Evolutionary conservation across 2,888 invertebrate species (phyloP).

Genomic region (Stegana nigrithorax): DNA sequence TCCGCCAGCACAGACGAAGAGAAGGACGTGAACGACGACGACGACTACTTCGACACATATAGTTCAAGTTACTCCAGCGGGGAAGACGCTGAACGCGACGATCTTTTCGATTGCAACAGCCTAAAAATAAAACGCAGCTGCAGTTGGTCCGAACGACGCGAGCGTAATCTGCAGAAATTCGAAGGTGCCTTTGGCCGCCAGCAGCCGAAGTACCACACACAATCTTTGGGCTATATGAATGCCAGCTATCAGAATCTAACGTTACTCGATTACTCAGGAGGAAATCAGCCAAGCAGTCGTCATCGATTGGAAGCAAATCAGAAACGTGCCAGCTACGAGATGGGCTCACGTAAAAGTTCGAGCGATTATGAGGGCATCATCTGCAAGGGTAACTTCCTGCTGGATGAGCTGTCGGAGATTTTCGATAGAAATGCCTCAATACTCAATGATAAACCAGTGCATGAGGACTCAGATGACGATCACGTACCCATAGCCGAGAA

Average conservation of each 20-base stretch:
- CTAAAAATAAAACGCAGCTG: constrained; percentile 52
- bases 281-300: constrained; percentile 28
- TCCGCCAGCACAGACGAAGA: constrained; percentile 31
- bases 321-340: constrained; percentile 35
- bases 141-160: constrained; percentile 58
- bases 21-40: constrained; percentile 36
- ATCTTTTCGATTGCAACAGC: constrained; percentile 37
- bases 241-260: constrained; percentile 76
- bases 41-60: not conserved
- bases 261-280: constrained; percentile 71
- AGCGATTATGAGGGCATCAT: constrained; percentile 57
- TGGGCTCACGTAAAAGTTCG: constrained; percentile 40
- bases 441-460: constrained; percentile 69
- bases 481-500: no score
- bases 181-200: constrained; percentile 25
- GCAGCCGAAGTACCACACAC: not conserved
- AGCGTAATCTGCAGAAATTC: constrained; percentile 29
- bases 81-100: constrained; percentile 29
- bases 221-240: constrained; percentile 68
- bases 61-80: not conserved
- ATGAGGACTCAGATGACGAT: constrained; percentile 22
- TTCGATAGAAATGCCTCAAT: constrained; percentile 73
- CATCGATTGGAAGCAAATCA: constrained; percentile 27
- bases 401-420: constrained; percentile 70
- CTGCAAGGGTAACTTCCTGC: constrained; percentile 63